A percentile compares a stretch with the other conserved stretches of the same genome.
Evolutionary conservation across 2,113 vertebrate genomes (phyloP).

Genomic region (Epinephelus cyanopodus): DNA sequence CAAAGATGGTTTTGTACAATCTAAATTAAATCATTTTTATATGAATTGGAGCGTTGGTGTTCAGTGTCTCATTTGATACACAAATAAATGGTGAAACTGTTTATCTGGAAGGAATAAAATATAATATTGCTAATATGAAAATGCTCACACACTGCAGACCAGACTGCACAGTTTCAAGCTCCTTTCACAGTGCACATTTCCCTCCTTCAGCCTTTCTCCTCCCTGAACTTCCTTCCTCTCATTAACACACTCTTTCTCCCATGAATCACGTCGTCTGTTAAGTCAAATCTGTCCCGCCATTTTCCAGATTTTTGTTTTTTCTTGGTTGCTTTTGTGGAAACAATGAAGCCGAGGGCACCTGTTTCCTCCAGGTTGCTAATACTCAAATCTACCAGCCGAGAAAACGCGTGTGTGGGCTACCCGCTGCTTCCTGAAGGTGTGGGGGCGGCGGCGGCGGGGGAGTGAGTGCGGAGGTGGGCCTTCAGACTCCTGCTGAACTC

Average conservation of each 20-base stretch:
- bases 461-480: constrained; percentile 1
- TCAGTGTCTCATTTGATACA: constrained; percentile 38
- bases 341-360: constrained; percentile 79
- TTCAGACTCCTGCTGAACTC: constrained; percentile 68
- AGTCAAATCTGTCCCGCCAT: constrained; percentile 11
- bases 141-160: not conserved
- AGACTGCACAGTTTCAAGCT: not conserved
- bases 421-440: constrained; percentile 62
- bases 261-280: constrained; percentile 65
- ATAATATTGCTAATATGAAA: not conserved
- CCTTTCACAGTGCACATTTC: not conserved
- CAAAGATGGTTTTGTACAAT: constrained; percentile 81
- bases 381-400: constrained; percentile 16
- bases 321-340: constrained; percentile 63
- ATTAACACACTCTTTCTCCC: constrained; percentile 57
- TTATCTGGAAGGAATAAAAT: not conserved
- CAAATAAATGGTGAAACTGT: not conserved
- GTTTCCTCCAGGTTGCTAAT: constrained; percentile 74
- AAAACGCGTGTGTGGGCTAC: constrained; percentile 35
- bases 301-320: constrained; percentile 40
- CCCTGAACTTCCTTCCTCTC: constrained; percentile 75
- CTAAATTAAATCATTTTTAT: constrained; percentile 81
- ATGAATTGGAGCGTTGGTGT: constrained; percentile 54
- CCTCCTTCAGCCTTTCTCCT: constrained; percentile 55
- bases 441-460: not conserved